Evolutionary conservation across 2,888 invertebrate genomes (phyloP).

Genomic region (Dynastes hyllus): DNA sequence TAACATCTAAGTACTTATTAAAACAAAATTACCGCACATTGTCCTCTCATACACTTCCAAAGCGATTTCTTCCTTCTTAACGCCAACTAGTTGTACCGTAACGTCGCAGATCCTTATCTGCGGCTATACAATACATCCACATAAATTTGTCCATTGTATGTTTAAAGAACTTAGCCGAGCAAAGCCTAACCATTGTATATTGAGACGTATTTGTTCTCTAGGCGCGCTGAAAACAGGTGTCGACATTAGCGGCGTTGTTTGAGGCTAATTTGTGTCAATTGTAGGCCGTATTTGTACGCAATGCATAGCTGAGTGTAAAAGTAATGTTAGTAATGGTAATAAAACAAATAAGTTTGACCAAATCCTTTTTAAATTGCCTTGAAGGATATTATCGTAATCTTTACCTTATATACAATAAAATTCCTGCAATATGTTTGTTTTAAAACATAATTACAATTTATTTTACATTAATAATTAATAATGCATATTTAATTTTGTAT

Average conservation of each 20-base stretch:
- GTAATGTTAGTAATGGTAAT: no score
- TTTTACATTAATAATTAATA: no score
- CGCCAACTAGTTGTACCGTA: not conserved
- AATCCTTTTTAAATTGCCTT: no score
- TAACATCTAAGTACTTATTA: no score
- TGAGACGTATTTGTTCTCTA: not conserved
- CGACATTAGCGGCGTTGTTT: conserved; percentile 17
- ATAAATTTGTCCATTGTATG: conserved; percentile 30
- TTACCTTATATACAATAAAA: no score
- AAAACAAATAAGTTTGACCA: no score
- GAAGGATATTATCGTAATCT: no score
- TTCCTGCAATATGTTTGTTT: no score
- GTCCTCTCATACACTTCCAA: not conserved
- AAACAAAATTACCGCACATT: no score
- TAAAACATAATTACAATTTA: no score
- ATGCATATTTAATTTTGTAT: no score
- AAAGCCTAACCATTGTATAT: not conserved
- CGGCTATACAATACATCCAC: not conserved
- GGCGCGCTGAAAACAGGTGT: not conserved
- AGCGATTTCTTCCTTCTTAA: not conserved
- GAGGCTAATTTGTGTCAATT: not conserved
- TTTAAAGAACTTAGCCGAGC: conserved; percentile 1
- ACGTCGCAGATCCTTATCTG: conserved; percentile 14
- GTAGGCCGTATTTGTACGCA: not conserved
- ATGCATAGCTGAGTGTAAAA: no score